Base-by-base conservation (phyloP, 1,140 invertebrate genomes). In the Drosophila novamexicana region DNA sequence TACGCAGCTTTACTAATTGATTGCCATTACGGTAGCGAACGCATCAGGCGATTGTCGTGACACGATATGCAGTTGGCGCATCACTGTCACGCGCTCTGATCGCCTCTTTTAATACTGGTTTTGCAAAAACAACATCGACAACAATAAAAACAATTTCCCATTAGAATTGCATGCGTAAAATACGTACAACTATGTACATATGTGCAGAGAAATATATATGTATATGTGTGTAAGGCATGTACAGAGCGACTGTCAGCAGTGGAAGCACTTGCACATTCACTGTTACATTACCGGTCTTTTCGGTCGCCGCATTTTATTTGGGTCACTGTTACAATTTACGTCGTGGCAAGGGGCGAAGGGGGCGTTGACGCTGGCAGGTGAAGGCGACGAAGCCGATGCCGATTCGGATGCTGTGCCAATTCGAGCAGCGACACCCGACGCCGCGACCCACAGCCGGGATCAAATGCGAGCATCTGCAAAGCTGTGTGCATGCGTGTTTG, bases 251-350 rank as follows among this genome's bases (percentile, higher is more conserved):
- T 53, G 57, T 49, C 57, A 54, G 66, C 52, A 40, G 54, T 32
- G 36, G 58, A 32, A 52, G 65, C 71, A 77, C 81, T 75, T 81
- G 77, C 85, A 89, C 80, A 81, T 89, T 84, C 80, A 89, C 84
- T 89, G 80, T 89, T 90, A 89, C 65, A 82, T 89, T 89, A 89
- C 84, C 84, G 84, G 84, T 90, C 84, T 89, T 89, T 89, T 89
- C 44, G 84, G 84, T 78, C 63, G 79, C 50, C 69, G 57, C 69
- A 73, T 83, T 79, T 89, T 89, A 89, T 89, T 89, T 89, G 85
- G 84, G 84, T 89, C 84, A 89, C 84, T 89, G 85, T 89, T 90
- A 89, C 85, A 84, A 75, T 89, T 89, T 81, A 71, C 85, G 66
- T 67, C 47, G 68, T 6, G 45, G 9, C n/a, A 29, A 32, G 36